Evolutionary conservation across 1,140 invertebrate genomes (phyloP).

Genomic region (Cotesia glomerata): DNA sequence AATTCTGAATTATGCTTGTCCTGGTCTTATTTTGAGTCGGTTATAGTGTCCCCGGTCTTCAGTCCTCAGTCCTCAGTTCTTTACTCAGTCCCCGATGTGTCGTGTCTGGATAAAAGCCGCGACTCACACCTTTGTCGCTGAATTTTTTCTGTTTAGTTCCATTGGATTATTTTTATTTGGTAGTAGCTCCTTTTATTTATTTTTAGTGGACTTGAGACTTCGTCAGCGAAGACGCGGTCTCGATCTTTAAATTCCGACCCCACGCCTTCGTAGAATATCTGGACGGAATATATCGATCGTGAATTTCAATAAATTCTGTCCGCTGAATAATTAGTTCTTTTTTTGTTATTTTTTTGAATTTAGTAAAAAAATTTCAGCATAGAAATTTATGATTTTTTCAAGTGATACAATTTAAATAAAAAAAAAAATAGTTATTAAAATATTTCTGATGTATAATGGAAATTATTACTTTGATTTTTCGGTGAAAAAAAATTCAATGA

Average conservation of each 20-base stretch:
- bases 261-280: constrained; percentile 10
- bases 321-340: background rate
- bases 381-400: too few relatives aligned
- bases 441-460: too few relatives aligned
- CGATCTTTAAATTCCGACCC: constrained; percentile 9
- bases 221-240: background rate
- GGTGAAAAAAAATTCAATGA: too few relatives aligned
- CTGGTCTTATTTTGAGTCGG: constrained; percentile 38
- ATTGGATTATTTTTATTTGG: background rate
- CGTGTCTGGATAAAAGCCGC: constrained; percentile 6
- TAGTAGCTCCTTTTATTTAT: background rate
- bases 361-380: too few relatives aligned
- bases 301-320: constrained; percentile 8
- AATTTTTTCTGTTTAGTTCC: background rate
- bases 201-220: background rate
- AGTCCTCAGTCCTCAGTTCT: too few relatives aligned
- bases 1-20: constrained; percentile 61
- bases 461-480: too few relatives aligned
- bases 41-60: background rate
- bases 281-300: constrained; percentile 17
- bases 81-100: background rate
- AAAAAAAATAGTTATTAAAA: too few relatives aligned
- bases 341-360: background rate
- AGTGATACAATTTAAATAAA: too few relatives aligned
- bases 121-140: constrained; percentile 30